phyloP scores from a whole-genome alignment of 2,797 vertebrate genomes.

The Balearica regulorum region DNA sequence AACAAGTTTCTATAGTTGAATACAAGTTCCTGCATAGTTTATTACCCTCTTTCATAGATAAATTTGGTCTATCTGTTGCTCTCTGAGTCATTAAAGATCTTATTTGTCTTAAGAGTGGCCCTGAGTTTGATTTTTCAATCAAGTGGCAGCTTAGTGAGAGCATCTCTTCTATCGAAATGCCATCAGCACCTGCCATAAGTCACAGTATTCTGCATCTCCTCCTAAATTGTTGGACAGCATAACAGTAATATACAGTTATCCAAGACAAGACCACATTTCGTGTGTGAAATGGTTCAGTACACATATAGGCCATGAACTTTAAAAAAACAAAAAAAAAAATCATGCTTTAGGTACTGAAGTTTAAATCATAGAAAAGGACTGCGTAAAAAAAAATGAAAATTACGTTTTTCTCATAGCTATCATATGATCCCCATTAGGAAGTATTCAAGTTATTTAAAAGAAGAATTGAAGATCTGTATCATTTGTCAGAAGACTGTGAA shows the following conservation, averaged over 20 bases:
- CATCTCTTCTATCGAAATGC: background rate
- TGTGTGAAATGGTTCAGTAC: background rate
- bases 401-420: background rate
- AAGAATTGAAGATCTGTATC: background rate
- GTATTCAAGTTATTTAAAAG: background rate
- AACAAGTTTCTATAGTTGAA: background rate
- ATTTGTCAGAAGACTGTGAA: background rate
- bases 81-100: background rate
- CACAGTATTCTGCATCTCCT: background rate
- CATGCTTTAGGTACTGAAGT: background rate
- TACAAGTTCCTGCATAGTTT: background rate
- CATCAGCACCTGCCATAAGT: background rate
- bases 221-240: background rate
- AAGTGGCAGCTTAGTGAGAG: background rate
- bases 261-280: background rate
- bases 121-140: background rate
- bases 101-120: background rate
- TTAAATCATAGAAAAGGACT: background rate
- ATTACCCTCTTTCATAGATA: background rate
- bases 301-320: background rate
- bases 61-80: background rate
- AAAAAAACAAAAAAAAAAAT: background rate
- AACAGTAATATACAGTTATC: background rate
- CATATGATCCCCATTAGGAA: background rate
- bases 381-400: background rate